Evolutionary conservation across 2,888 invertebrate genomes (phyloP), one percentile per base, ranked within the genome.

Genomic region (Didymodactylos carnosus): DNA sequence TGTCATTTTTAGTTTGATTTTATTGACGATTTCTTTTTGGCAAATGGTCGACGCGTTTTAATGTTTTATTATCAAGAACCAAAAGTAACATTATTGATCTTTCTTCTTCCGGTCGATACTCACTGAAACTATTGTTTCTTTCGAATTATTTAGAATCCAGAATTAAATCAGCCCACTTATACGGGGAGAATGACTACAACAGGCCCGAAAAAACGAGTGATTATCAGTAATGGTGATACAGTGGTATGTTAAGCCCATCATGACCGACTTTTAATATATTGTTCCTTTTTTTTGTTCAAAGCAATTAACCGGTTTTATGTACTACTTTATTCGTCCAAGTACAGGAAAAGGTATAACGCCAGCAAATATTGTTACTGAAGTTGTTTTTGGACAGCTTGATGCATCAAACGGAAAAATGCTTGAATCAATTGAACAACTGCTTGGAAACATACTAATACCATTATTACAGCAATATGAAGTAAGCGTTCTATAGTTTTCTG

Each of bases 401-500:
- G 88, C 88, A 78, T 88, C 91, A 53, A 91, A 91, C 0, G 82
- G 81, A 7, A 79, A 78, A 73, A 85, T 94, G 77, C 89, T 94
- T 75, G 89, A 91, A 2, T 90, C 91, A 1, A 89, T 94, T 77
- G 92, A 93, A 81, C 87, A 91, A 43, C 88, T 92, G 16, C 89
- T 94, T 81, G 91, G 92, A 78, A 88, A 89, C 79, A 91, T 94
- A 23, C 92, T 92, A 79, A 90, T 94, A 89, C 92, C 92, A 79
- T 91, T 91, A 0, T 80, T 84, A 40, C 80, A 81, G 74, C 78
- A 79, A 69, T 78, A 82, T n/a, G 82, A 83, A 80, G 83, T 82
- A 77, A 27, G 78, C 23, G 23, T 49, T 23, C 3, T 25, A 13
- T 25, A 5, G 14, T 49, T 49, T 49, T 11, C 11, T 62, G 5